Conservation (phyloP, 1,140 invertebrate species). For the Diprion similis region DNA sequence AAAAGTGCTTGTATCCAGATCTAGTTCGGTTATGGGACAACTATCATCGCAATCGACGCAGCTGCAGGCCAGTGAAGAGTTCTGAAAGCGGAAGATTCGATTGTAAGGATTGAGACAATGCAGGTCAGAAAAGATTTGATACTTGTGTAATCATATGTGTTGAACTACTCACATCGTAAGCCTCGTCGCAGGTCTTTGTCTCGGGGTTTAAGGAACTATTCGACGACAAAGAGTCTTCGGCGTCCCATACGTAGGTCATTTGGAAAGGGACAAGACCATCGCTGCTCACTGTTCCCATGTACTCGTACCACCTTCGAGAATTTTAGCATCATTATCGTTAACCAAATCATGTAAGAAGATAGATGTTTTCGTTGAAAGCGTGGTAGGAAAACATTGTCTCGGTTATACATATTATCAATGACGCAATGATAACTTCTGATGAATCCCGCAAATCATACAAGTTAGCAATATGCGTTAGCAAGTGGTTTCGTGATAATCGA, state of each 20-base stretch:
- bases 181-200: slow-evolving; percentile 67
- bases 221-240: slow-evolving; percentile 26
- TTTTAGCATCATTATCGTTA: slow-evolving; percentile 8
- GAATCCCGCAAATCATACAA: too few species aligned
- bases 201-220: slow-evolving; percentile 60
- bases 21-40: slow-evolving; percentile 61
- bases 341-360: slow-evolving; percentile 17
- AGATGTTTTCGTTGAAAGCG: background rate
- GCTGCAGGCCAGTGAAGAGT: slow-evolving; percentile 69
- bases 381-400: background rate
- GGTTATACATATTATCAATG: background rate
- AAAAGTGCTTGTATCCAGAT: slow-evolving; percentile 10
- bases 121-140: background rate
- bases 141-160: background rate
- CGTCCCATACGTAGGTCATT: slow-evolving; percentile 66
- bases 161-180: slow-evolving; percentile 57
- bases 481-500: too few species aligned
- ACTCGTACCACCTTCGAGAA: slow-evolving; percentile 64
- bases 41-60: slow-evolving; percentile 78
- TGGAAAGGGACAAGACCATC: slow-evolving; percentile 72
- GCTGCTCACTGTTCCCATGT: slow-evolving; percentile 62
- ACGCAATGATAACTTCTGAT: too few species aligned
- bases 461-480: too few species aligned
- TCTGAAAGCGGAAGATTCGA: slow-evolving; percentile 35
- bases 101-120: background rate